These are phyloP conservation scores for Tylochromis polylepis DNA, from an alignment of 2,113 vertebrate species.

Conservation along the genomic window DNA sequence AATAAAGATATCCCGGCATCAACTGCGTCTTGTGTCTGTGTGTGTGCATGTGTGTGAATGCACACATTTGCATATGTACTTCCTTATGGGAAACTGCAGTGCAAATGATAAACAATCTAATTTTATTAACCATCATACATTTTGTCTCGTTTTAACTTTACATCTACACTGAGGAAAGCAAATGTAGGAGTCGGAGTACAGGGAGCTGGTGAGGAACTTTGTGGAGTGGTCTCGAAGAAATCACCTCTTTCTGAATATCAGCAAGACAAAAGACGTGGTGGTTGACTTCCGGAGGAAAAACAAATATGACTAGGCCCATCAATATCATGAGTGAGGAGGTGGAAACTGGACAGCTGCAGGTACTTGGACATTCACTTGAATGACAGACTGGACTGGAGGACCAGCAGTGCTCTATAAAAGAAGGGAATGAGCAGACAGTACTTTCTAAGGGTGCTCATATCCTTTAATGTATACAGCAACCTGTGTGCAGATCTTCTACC, in stretches of 20 bases:
- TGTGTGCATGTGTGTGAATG: background rate
- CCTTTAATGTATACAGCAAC: background rate
- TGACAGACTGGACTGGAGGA: background rate
- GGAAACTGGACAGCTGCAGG: background rate
- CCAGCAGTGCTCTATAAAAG: background rate
- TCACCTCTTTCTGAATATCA: background rate
- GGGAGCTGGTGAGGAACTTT: background rate
- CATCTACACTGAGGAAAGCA: no score
- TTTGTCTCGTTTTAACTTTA: no score
- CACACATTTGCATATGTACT: background rate
- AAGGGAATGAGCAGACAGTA: background rate
- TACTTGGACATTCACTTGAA: background rate
- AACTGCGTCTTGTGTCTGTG: background rate
- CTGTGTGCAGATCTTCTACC: background rate
- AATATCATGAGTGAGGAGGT: background rate
- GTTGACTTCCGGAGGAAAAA: background rate
- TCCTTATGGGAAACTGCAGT: background rate
- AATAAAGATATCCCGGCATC: constrained; percentile 37
- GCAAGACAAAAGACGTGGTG: background rate
- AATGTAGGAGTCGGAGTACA: no score
- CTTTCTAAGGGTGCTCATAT: background rate
- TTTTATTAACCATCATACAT: background rate
- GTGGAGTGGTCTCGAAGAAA: background rate
- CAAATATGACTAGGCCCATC: background rate
- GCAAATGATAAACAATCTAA: background rate